phyloP scores from a whole-genome alignment of 2,888 invertebrate species.

The Deilephila elpenor region DNA sequence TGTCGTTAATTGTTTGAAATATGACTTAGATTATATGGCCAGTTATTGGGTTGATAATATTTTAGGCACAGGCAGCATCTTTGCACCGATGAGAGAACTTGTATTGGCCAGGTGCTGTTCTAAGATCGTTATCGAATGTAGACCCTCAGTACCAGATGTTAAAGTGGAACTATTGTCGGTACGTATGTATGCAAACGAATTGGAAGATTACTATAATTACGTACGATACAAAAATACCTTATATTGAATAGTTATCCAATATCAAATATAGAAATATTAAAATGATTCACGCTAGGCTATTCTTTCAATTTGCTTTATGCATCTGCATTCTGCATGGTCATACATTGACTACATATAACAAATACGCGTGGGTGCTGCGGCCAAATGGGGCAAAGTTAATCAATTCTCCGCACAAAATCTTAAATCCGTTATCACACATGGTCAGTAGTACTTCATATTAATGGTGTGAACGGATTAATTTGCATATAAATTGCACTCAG shows the following conservation, averaged over 20 bases:
- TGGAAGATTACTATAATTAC: conserved; percentile 6
- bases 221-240: conserved; percentile 8
- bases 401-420: conserved; percentile 32
- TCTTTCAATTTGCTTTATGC: conserved; percentile 50
- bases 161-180: conserved; percentile 68
- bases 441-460: conserved; percentile 2
- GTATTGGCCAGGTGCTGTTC: conserved; percentile 59
- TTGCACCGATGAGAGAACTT: conserved; percentile 74
- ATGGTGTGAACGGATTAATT: neutral
- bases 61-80: conserved; percentile 74
- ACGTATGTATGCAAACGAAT: conserved; percentile 60
- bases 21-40: neutral
- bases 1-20: conserved; percentile 11
- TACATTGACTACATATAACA: conserved; percentile 37
- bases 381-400: conserved; percentile 47
- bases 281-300: conserved; percentile 12
- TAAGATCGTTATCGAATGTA: conserved; percentile 74
- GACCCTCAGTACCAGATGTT: conserved; percentile 76
- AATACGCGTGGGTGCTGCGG: conserved; percentile 35
- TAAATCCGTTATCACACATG: conserved; percentile 29
- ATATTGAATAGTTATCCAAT: conserved; percentile 16
- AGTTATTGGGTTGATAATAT: conserved; percentile 39
- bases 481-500: conserved; percentile 31
- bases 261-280: neutral
- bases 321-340: conserved; percentile 64